Evolutionary conservation across 2,797 vertebrate species (phyloP), one percentile per base, ranked within the genome.

Genomic region (Silurus lanzhouensis): DNA sequence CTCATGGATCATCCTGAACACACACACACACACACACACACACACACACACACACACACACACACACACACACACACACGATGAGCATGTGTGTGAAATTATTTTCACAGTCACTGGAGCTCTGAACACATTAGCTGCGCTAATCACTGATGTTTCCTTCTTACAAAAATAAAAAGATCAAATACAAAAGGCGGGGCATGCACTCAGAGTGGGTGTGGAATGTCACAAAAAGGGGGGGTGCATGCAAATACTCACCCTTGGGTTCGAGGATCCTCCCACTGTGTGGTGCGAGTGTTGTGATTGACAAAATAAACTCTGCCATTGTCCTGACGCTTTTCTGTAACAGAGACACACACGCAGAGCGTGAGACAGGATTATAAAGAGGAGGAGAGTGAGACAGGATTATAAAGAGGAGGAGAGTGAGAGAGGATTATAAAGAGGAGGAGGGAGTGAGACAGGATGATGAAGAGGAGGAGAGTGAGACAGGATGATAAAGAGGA

Each of bases 281-380:
- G 98, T 0, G 98, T 99, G 1, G 98, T 99, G 70, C 97, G 94
- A 0, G 98, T 99, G 93, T 99, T 99, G 94, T 99, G 98, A 95
- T 99, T 99, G 95, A 99, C 98, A 88, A 97, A 99, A 95, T 99
- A 99, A 85, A 98, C 96, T 88, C 97, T 94, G 46, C 98, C 97
- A 74, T 99, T 99, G 95, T 99, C 98, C 93, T 99, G 98, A n/a
- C 97, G 96, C 92, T 99, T 99, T 91, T 99, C 97, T 99, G 93
- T 27, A 84, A 72, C 71, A 60, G 52, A 84, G 46, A 66, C 22
- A 46, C n/a, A 82, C 46, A 58, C 7, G 44, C 10, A 67, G 38
- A 66, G 20, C 60, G 25, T 55, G 20, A 58, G 31, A 70, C 68
- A 71, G 48, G 6, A 52, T 7, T 1, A 44, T 19, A 38, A 8